Evolutionary conservation across 2,888 invertebrate species (phyloP), one percentile per base, ranked within the genome.

Genomic region (Heliconius ethilla): DNA sequence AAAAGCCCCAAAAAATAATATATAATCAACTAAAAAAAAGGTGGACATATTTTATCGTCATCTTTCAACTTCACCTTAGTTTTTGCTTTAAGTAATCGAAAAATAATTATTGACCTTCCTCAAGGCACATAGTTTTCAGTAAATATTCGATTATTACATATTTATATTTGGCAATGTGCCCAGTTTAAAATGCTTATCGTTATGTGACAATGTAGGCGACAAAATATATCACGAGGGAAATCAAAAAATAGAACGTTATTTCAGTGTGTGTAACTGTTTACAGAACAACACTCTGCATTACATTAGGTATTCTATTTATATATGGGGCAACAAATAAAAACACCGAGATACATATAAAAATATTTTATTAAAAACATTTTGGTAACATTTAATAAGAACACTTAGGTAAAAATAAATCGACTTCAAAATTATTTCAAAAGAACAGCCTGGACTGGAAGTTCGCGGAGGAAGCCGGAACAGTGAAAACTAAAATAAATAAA

Each of bases 351-450:
- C 94, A 94, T 95, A 95, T 95, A 95, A 95, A 95, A 95, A 95
- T 95, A 95, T 95, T 95, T 95, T 95, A 95, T 95, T 95, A 95
- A 95, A 95, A 95, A 95, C 95, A 95, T 95, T 95, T 95, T 95
- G 95, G 95, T 95, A 95, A 95, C 95, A 95, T 95, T 95, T 95
- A 95, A 95, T 95, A 95, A 95, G 95, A 95, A 95, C 95, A 95
- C 95, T 95, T 95, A 95, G 95, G 95, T 95, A 94, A 95, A 94
- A 95, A 94, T 95, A 94, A 95, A 94, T 93, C 93, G 93, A 95
- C 95, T 88, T 92, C 92, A 94, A 95, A 95, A 95, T 95, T 87
- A 95, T 95, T 94, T 93, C 87, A 94, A 94, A 94, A 94, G 94
- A 94, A 95, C 94, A 95, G 94, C 94, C 94, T 92, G 94, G 93